phyloP scores from a whole-genome alignment of 2,797 vertebrate genomes.

The Cuniculus paca region DNA sequence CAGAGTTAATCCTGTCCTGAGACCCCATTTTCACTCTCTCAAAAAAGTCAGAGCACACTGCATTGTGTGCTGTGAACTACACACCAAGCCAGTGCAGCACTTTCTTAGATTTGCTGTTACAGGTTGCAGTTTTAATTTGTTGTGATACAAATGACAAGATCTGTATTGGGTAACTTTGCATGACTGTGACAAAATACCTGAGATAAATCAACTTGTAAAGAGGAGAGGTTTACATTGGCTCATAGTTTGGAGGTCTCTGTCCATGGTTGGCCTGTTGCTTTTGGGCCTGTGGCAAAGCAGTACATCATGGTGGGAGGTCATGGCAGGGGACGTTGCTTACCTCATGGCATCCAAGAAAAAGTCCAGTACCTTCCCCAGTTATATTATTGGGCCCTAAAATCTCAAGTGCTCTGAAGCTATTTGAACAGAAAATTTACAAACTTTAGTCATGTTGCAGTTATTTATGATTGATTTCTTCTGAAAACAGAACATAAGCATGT shows the following conservation, averaged over 20 bases:
- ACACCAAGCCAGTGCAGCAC: neutral
- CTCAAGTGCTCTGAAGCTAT: neutral
- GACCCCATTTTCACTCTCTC: neutral
- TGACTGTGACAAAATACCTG: neutral
- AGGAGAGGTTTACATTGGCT: neutral
- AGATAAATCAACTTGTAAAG: neutral
- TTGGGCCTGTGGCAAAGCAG: neutral
- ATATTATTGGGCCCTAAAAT: slow-evolving; percentile 9
- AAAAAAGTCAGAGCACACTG: neutral
- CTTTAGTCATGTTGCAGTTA: slow-evolving; percentile 14
- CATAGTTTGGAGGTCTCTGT: neutral
- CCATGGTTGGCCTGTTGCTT: neutral
- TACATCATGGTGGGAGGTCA: neutral
- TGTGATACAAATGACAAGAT: neutral
- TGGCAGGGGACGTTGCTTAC: neutral
- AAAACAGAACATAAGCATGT: neutral
- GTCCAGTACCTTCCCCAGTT: neutral
- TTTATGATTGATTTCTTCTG: slow-evolving; percentile 8
- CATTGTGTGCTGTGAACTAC: neutral
- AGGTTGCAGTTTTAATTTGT: neutral
- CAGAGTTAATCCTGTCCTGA: neutral
- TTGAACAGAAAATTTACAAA: neutral
- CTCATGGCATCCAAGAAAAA: neutral
- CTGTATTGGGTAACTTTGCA: neutral
- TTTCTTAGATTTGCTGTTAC: neutral